These are phyloP conservation scores for Pangasius djambal DNA, from an alignment of 2,797 vertebrate species.

Conservation along the genomic window DNA sequence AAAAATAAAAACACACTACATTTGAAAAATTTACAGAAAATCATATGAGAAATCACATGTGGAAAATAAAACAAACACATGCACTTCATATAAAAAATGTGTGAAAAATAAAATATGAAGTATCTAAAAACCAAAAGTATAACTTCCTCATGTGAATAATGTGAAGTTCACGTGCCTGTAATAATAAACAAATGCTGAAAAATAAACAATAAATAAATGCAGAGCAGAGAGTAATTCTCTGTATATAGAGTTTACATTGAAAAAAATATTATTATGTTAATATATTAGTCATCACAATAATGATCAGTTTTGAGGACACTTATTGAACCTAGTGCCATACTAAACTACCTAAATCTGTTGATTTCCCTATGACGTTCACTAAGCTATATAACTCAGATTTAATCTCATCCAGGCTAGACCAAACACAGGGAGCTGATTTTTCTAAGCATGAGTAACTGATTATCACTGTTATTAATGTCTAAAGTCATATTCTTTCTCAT, in stretches of 20 bases:
- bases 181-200: not conserved
- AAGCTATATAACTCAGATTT: not conserved
- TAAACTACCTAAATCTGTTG: not conserved
- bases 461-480: constrained; percentile 70
- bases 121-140: not conserved
- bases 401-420: constrained; percentile 50
- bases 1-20: not conserved
- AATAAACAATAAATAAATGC: not conserved
- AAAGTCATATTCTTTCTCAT: constrained; percentile 73
- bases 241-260: not conserved
- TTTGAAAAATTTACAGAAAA: not conserved
- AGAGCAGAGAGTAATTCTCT: not conserved
- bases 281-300: not conserved
- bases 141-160: not conserved
- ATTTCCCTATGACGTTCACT: not conserved
- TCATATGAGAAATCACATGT: not conserved
- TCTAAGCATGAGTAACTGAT: constrained; percentile 69
- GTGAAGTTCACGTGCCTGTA: not conserved
- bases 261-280: not conserved
- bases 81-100: not conserved
- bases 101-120: not conserved
- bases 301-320: not conserved
- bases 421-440: constrained; percentile 44
- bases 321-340: not conserved
- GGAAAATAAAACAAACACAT: not conserved